Percentiles rank a stretch among this genome's conserved stretches.
These are phyloP conservation scores for Gavia stellata DNA, from an alignment of 2,113 vertebrate species.

Conservation along the genomic window DNA sequence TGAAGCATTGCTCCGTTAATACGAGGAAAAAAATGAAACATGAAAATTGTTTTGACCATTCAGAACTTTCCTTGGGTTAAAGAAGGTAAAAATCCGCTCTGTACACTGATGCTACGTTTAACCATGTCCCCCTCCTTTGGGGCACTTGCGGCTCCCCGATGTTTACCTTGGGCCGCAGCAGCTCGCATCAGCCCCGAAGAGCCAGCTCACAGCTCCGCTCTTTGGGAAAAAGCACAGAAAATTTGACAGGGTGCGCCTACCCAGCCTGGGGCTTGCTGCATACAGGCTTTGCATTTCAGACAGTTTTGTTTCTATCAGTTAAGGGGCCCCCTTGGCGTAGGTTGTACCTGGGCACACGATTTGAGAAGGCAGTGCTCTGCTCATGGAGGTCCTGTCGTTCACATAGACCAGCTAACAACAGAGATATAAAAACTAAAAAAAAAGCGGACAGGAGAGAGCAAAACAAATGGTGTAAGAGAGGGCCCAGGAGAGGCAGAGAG, in stretches of 20 bases:
- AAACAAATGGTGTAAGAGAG: neutral
- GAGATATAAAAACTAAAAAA: neutral
- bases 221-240: neutral
- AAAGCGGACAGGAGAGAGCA: neutral
- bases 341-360: accelerated
- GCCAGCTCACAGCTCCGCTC: neutral
- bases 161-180: neutral
- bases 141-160: neutral
- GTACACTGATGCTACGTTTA: neutral
- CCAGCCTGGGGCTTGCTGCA: neutral
- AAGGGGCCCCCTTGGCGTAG: neutral
- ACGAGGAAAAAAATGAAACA: neutral
- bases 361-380: neutral
- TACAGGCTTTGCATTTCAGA: neutral
- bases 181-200: neutral
- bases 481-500: neutral
- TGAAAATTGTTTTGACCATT: neutral
- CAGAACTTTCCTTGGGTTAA: neutral
- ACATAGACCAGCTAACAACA: neutral
- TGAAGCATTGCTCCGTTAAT: neutral
- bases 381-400: accelerated
- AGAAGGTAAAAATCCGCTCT: neutral
- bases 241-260: neutral
- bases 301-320: neutral
- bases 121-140: accelerated